phyloP scores from a whole-genome alignment of 2,113 vertebrate species.

The Charadrius vociferus region DNA sequence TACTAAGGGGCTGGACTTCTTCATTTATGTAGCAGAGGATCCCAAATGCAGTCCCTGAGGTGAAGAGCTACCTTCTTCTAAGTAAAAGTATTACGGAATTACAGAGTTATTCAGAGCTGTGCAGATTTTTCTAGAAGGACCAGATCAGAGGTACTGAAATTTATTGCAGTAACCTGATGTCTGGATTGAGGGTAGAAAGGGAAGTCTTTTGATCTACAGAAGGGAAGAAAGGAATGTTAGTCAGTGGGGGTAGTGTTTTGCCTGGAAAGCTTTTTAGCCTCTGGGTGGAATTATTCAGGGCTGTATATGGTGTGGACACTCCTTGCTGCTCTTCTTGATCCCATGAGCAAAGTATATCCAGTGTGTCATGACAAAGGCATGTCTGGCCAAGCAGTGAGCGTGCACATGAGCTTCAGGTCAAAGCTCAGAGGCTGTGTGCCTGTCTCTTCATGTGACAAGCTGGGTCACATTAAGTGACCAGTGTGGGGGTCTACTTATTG shows the following conservation, averaged over 20 bases:
- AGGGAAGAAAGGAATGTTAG: background rate
- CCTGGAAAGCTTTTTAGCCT: background rate
- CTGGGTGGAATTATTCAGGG: background rate
- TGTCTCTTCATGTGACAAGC: background rate
- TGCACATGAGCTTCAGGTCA: background rate
- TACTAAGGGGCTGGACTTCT: background rate
- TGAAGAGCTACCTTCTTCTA: background rate
- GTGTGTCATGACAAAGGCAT: background rate
- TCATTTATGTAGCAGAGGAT: background rate
- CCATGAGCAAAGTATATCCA: background rate
- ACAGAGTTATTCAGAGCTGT: background rate
- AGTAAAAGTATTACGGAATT: background rate
- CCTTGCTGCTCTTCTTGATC: background rate
- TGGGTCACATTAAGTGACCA: background rate
- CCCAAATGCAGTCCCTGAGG: background rate
- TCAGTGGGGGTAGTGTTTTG: background rate
- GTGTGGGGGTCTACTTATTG: background rate
- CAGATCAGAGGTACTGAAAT: background rate
- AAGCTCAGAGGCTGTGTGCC: background rate
- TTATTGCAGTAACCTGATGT: background rate
- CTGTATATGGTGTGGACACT: background rate
- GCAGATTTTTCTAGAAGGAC: background rate
- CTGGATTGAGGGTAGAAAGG: background rate
- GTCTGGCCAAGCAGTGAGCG: background rate
- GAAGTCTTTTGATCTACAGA: background rate